Evolutionary conservation across 2,113 vertebrate genomes (phyloP).

Genomic region (Sorex araneus): DNA sequence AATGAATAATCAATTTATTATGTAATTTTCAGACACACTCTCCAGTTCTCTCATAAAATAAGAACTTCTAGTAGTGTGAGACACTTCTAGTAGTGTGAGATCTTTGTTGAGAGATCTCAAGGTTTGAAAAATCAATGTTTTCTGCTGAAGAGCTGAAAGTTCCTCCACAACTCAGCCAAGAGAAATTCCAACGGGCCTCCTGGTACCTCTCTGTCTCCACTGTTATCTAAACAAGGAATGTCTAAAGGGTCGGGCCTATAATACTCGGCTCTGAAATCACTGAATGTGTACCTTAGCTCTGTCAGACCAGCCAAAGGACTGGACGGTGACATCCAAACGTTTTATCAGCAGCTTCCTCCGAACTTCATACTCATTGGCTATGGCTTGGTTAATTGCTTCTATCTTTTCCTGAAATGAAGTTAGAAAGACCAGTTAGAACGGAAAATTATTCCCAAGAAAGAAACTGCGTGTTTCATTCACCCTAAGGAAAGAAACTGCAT

Average conservation of each 20-base stretch:
- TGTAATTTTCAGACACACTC: slow-evolving; percentile 21
- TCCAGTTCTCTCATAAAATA: background rate
- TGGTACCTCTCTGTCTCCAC: background rate
- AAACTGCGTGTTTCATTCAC: slow-evolving; percentile 52
- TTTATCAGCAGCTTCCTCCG: slow-evolving; percentile 98
- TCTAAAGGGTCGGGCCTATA: slow-evolving; percentile 19
- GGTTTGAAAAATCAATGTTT: slow-evolving; percentile 31
- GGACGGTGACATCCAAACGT: slow-evolving; percentile 98
- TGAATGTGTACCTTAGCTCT: slow-evolving; percentile 94
- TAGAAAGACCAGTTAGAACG: slow-evolving; percentile 52
- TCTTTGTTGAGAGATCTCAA: slow-evolving; percentile 50
- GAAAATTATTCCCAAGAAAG: slow-evolving; percentile 32
- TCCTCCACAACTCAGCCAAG: background rate
- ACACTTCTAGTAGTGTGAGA: too few species aligned
- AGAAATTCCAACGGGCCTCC: background rate
- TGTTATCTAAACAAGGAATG: background rate
- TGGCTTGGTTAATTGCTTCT: slow-evolving; percentile 97
- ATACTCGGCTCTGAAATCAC: slow-evolving; percentile 60
- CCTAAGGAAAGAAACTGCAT: slow-evolving; percentile 45
- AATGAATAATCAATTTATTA: background rate
- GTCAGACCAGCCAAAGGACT: slow-evolving; percentile 99
- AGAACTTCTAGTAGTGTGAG: background rate
- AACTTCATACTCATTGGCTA: slow-evolving; percentile 97
- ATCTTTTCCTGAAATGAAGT: slow-evolving; percentile 95
- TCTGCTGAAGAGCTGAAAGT: background rate